These are phyloP conservation scores for Brachionus rubens DNA, from an alignment of 1,140 invertebrate genomes.

Conservation along the genomic window DNA sequence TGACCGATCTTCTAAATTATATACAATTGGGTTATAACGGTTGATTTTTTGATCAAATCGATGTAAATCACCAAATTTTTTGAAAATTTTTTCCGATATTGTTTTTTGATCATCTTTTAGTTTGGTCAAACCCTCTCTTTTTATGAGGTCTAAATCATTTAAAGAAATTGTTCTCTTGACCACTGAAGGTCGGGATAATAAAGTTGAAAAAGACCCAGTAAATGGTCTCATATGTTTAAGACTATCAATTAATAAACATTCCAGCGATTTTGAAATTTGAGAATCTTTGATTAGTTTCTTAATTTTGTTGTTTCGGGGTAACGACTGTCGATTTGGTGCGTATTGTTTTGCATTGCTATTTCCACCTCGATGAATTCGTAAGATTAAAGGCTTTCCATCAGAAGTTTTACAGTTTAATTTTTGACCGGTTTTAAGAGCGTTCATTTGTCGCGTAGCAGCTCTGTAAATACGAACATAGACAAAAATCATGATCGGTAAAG, in stretches of 20 bases:
- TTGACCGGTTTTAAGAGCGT: constrained; percentile 16
- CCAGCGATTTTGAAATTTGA: neutral
- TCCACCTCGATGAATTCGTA: constrained; percentile 4
- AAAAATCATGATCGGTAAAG: constrained; percentile 57
- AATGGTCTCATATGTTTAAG: neutral
- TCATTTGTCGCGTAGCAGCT: constrained; percentile 51
- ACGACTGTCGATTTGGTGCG: neutral
- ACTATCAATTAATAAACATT: neutral
- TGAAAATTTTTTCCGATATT: neutral
- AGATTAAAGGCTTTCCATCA: constrained; percentile 15
- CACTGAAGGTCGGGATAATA: neutral
- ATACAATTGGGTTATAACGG: too few relatives aligned
- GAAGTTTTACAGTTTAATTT: constrained; percentile 32
- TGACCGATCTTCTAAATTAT: too few relatives aligned
- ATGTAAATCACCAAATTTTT: neutral
- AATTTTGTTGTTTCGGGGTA: neutral
- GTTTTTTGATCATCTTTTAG: neutral
- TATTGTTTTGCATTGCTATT: neutral
- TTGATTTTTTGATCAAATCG: too few relatives aligned
- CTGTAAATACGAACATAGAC: constrained; percentile 59
- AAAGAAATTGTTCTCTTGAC: neutral
- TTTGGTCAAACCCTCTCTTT: neutral
- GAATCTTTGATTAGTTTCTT: neutral
- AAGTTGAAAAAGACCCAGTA: neutral
- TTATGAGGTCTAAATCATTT: neutral